Conservation (phyloP, 2,113 vertebrate species). For the Coracopsis vasa region DNA sequence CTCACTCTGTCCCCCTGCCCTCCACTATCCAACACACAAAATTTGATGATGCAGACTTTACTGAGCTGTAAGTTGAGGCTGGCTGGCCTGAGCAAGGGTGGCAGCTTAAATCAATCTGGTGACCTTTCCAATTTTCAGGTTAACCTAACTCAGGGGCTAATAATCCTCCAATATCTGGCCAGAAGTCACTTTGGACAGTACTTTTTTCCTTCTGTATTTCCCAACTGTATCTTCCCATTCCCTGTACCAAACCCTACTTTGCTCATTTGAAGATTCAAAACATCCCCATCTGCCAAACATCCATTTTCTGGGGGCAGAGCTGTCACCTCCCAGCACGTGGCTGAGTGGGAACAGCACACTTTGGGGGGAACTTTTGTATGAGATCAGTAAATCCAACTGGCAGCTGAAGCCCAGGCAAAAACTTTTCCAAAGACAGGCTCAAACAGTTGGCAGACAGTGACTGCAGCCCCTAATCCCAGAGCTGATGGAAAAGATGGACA, state of each 20-base stretch:
- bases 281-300: background rate
- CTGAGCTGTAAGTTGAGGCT: background rate
- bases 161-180: background rate
- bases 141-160: background rate
- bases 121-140: background rate
- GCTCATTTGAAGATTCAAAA: background rate
- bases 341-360: background rate
- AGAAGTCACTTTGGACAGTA: background rate
- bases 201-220: background rate
- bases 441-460: background rate
- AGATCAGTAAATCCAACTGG: background rate
- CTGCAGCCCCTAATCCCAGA: background rate
- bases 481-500: background rate
- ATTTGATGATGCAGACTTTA: background rate
- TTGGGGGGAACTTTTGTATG: background rate
- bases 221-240: background rate
- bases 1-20: background rate
- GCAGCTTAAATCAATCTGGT: background rate
- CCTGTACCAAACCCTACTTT: background rate
- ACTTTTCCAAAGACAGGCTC: background rate
- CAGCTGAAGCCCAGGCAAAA: background rate
- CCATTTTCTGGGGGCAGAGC: background rate
- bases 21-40: background rate
- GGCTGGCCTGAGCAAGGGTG: background rate
- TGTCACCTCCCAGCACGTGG: accelerated